These are phyloP conservation scores for Epinephelus lanceolatus DNA, from an alignment of 2,113 vertebrate species.

Conservation along the genomic window DNA sequence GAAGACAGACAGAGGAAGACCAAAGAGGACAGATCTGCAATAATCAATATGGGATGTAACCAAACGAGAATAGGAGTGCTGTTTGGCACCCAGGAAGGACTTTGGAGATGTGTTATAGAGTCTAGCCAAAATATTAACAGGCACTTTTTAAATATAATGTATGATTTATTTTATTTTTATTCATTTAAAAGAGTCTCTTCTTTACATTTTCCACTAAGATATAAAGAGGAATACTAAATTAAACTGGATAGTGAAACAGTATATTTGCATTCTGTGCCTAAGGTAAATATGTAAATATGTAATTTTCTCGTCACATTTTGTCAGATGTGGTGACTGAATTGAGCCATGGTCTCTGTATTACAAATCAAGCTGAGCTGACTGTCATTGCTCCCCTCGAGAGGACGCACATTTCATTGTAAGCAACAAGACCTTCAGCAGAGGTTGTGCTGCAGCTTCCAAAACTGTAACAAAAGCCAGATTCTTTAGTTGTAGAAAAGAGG, in stretches of 20 bases:
- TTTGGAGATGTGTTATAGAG: too few relatives aligned
- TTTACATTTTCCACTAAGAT: neutral
- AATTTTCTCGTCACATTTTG: neutral
- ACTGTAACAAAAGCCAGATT: neutral
- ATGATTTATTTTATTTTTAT: neutral
- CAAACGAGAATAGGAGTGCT: too few relatives aligned
- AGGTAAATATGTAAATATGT: neutral
- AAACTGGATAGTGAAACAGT: neutral
- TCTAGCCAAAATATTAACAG: too few relatives aligned
- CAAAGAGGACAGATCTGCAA: too few relatives aligned
- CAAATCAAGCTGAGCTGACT: neutral
- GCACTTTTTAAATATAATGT: too few relatives aligned
- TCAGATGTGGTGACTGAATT: neutral
- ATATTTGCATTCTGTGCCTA: neutral
- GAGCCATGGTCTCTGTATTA: neutral
- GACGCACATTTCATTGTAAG: neutral
- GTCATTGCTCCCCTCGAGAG: neutral
- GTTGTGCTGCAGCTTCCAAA: constrained; percentile 11
- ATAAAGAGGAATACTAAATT: neutral
- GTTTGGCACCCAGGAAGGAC: too few relatives aligned
- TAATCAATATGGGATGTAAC: too few relatives aligned
- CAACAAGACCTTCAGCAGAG: neutral
- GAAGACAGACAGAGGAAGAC: too few relatives aligned
- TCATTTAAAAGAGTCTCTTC: neutral
- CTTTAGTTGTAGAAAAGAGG: neutral